Evolutionary conservation across 2,888 invertebrate genomes (phyloP).

Genomic region (Brachyptera risi): DNA sequence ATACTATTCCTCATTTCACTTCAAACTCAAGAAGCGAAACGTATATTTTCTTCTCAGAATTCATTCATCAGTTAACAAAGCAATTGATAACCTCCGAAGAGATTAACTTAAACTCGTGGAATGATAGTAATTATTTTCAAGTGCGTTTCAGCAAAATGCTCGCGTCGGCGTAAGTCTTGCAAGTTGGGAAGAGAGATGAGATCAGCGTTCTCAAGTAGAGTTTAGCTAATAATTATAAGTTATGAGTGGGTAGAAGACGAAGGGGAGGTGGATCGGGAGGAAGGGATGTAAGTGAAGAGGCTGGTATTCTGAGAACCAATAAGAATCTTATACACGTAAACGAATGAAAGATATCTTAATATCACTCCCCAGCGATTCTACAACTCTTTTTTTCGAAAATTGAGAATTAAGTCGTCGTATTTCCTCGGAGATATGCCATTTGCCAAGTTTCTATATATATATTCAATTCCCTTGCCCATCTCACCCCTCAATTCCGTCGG

Average conservation of each 20-base stretch:
- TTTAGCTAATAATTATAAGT: constrained; percentile 7
- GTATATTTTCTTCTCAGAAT: no score
- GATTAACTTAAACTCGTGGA: not conserved
- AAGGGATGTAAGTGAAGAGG: not conserved
- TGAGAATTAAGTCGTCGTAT: not conserved
- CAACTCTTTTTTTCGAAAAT: not conserved
- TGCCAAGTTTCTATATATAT: no score
- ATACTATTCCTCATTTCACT: no score
- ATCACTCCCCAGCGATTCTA: constrained; percentile 1
- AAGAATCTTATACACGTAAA: not conserved
- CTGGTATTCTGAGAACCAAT: not conserved
- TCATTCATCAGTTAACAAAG: no score
- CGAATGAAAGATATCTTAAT: not conserved
- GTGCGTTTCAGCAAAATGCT: not conserved
- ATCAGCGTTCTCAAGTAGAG: not conserved
- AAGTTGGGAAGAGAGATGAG: not conserved
- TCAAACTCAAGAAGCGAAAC: no score
- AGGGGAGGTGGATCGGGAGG: not conserved
- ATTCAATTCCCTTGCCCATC: no score
- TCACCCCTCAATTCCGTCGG: no score
- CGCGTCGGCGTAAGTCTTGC: not conserved
- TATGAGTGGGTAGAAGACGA: no score
- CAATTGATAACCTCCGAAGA: no score
- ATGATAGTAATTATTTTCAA: not conserved
- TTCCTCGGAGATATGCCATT: not conserved